Base-by-base conservation (phyloP, 2,797 vertebrate genomes). In the Arremon brunneinucha region DNA sequence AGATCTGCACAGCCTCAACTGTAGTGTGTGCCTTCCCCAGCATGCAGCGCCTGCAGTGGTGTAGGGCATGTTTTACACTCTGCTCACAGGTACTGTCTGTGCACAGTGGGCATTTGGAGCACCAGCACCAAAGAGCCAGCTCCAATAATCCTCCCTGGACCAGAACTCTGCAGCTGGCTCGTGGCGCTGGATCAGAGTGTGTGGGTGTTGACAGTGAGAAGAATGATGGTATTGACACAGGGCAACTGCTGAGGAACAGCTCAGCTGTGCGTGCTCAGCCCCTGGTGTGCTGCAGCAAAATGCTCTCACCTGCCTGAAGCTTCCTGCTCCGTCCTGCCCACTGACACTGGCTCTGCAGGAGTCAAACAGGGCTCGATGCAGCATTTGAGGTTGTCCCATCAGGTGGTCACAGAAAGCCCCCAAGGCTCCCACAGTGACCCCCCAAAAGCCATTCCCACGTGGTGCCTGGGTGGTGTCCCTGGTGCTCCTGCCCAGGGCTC, bases 51-150 rank as follows among this genome's bases (percentile, higher is more conserved):
- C 1, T 3, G 57, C 35, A 22, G 60, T 11, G 4, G 30, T 1
- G 2, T 0, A 6, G 56, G 50, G 41, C 5, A 1, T 0, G 3
- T 22, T 18, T 1, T 4, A 2, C 7, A 4, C 53, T 19, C 21
- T 2, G 4, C 24, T 43, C 79, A 3, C 71, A n/a, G 64, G 18
- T 1, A 0, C 4, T 30, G 21, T 3, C 59, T 8, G 15, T 4
- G 7, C 1, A 11, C 44, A 21, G 28, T 30, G 39, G 32, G 20
- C 34, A 3, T 30, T 22, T 6, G 26, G 27, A 17, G 43, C 1
- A 52, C 16, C 50, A 26, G 3, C 49, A 30, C 21, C 41, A 8
- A 44, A 19, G 7, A 63, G 8, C 6, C 16, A 6, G 18, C 27
- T 50, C 34, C 8, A 4, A 9, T 0, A 4, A 5, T 1, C 5